Conservation (phyloP, 2,797 vertebrate genomes). For the Chelonia mydas region DNA sequence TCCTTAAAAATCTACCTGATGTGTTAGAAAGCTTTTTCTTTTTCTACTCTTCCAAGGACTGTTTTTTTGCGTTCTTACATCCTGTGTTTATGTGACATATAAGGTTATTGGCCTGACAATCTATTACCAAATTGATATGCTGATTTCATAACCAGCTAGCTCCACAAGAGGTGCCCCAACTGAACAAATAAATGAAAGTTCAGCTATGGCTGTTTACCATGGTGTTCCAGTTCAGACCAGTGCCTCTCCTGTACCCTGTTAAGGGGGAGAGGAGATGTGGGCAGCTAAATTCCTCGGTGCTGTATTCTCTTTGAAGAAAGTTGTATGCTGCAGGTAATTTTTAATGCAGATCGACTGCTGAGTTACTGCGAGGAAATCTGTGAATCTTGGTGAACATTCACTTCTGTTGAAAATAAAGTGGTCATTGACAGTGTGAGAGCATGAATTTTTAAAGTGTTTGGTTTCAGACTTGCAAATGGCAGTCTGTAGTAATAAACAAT, state of each 20-base stretch:
- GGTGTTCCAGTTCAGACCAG: too few relatives aligned
- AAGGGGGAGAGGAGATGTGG: neutral
- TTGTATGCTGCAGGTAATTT: neutral
- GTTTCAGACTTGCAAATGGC: slow-evolving; percentile 14
- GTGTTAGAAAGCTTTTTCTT: neutral
- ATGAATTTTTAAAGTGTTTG: neutral
- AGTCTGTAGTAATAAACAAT: neutral
- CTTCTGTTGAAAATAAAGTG: neutral
- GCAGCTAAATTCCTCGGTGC: neutral
- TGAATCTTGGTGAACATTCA: neutral
- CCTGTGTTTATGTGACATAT: neutral
- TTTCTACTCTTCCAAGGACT: slow-evolving; percentile 14
- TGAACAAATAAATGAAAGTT: neutral
- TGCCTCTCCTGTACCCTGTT: neutral
- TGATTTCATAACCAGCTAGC: neutral
- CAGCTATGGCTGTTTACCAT: too few relatives aligned
- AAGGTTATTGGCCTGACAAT: neutral
- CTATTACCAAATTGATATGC: fast-evolving
- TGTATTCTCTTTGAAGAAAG: neutral
- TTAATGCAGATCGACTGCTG: neutral
- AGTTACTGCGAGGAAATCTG: neutral
- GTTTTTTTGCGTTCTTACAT: slow-evolving; percentile 21
- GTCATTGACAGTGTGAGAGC: neutral
- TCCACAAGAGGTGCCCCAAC: neutral
- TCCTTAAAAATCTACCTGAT: slow-evolving; percentile 2